Evolutionary conservation across 2,113 vertebrate species (phyloP).

Genomic region (Vicugna pacos): DNA sequence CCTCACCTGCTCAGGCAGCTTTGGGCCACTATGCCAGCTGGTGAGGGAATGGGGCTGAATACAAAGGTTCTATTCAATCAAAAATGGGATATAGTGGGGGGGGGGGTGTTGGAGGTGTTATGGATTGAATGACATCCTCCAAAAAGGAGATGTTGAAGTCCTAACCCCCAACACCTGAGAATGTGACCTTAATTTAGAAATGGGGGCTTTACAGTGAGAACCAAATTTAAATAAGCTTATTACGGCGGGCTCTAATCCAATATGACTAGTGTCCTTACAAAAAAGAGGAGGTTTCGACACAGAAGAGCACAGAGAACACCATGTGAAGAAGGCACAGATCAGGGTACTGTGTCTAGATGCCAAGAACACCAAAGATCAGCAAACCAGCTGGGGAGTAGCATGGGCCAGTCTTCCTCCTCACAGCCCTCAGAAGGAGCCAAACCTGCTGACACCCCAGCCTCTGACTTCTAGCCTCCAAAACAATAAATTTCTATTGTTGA

Average conservation of each 20-base stretch:
- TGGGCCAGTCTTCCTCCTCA: not conserved
- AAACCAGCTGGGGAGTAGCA: not conserved
- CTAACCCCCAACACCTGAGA: not conserved
- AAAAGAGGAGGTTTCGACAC: not conserved
- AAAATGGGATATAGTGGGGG: not conserved
- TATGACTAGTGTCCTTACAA: not conserved
- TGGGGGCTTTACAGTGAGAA: not conserved
- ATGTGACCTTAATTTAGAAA: not conserved
- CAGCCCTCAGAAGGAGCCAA: not conserved
- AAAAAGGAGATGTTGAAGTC: not conserved
- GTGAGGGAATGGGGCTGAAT: not conserved
- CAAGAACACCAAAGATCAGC: not conserved
- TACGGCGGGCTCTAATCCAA: not conserved
- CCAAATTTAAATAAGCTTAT: not conserved
- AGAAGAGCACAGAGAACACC: not conserved
- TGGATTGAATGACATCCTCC: not conserved
- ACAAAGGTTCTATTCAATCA: not conserved
- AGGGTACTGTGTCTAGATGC: not conserved
- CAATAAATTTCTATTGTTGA: not conserved
- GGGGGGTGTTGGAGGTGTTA: not conserved
- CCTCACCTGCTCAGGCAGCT: not conserved
- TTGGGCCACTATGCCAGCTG: not conserved
- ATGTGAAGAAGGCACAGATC: not conserved
- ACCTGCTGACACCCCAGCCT: not conserved
- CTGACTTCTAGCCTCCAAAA: not conserved